Base-by-base conservation (phyloP, 1,140 invertebrate species). In the Danaus plexippus region DNA sequence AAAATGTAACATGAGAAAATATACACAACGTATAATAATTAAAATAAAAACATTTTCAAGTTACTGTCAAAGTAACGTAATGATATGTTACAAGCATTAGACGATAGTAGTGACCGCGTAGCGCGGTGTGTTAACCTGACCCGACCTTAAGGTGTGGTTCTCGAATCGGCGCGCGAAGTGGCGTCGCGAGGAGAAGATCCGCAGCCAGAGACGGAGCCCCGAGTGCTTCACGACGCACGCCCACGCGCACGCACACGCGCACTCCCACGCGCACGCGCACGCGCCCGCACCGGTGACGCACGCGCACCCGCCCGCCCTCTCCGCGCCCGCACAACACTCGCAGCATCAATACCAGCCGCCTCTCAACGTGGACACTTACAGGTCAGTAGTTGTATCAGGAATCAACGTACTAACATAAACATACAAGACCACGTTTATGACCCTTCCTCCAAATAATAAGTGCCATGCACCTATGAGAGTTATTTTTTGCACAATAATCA, bases 141-240 rank as follows among this genome's bases (percentile, higher is more conserved):
- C 77, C 80, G 78, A 83, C 77, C 63, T 80, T 73, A 85, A 97
- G 95, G 97, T 99, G 51, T 99, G 98, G 98, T 99, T 99, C 90
- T 98, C 96, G 59, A 99, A 99, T 89, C 92, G 98, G 54, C 90
- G 98, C 60, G 98, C 98, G 55, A 99, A 99, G 91, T 99, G 97
- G 97, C 90, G 98, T 63, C 91, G 98, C 44, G 98, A 99, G 87
- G 98, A 99, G 87, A 99, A 99, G 89, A 89, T 98, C 64, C 91
- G 97, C 48, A 96, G 94, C 79, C 96, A 97, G 88, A 88, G 95
- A 52, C 90, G 94, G 57, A 89, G 89, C 62, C 92, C 89, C 46
- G 91, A 91, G 83, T 84, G 88, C 87, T 60, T 44, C 53, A 74
- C 81, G 81, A 71, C 22, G 88, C 87, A 74, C 80, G 84, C 61